A percentile compares a stretch with the other conserved stretches of the same genome.
phyloP scores from a whole-genome alignment of 2,113 vertebrate species.

The Pteruthius melanotis region DNA sequence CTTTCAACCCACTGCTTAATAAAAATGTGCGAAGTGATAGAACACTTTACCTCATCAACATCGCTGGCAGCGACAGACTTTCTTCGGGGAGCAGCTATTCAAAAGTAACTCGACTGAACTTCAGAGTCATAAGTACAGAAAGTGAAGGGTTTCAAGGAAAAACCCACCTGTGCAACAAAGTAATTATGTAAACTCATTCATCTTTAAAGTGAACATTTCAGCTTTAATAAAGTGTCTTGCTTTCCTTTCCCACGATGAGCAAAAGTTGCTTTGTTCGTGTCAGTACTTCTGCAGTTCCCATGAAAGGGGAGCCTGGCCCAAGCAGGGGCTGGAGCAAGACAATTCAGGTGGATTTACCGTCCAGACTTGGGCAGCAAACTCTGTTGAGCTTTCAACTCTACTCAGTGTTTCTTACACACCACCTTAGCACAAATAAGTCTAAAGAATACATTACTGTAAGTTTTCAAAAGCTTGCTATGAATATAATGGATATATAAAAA shows the following conservation, averaged over 20 bases:
- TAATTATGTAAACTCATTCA: background rate
- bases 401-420: background rate
- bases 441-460: background rate
- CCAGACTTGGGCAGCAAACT: background rate
- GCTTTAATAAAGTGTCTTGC: background rate
- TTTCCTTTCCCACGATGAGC: background rate
- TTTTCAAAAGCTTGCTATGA: background rate
- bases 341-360: background rate
- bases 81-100: background rate
- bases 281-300: background rate
- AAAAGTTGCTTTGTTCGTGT: background rate
- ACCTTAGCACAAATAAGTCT: background rate
- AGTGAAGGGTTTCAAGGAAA: background rate
- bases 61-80: background rate
- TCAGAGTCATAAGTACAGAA: background rate
- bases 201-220: background rate
- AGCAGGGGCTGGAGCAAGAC: background rate
- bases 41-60: background rate
- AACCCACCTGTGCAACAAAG: background rate
- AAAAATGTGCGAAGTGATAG: constrained; percentile 24
- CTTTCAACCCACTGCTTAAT: constrained; percentile 49
- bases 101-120: background rate
- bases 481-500: too few relatives aligned
- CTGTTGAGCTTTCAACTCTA: rapidly evolving
- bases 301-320: background rate